Base-by-base conservation (phyloP, 2,113 vertebrate genomes). In the Otis tarda region DNA sequence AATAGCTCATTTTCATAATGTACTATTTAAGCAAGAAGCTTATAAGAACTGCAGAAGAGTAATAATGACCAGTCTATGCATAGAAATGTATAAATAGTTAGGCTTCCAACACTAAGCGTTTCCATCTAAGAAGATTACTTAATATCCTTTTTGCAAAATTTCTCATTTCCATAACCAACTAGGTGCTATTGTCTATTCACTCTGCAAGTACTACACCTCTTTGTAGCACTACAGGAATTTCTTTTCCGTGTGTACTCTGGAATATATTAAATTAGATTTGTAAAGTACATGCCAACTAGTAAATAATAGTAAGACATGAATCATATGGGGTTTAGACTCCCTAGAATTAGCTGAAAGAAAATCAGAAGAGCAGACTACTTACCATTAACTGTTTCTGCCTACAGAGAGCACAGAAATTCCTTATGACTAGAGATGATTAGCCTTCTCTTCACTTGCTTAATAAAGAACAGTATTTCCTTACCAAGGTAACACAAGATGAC, bases 1-100 rank as follows among this genome's bases (percentile, higher is more conserved):
- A 87, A 68, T 89, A 95, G 84, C 94, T 98, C 95, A 95, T 98
- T 98, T 98, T 97, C 74, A 97, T 95, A 97, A 92, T 95, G 90
- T 91, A 86, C 83, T 95, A 96, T 97, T 98, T 97, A 96, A 96
- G 94, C 96, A 96, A 90, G 94, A 74, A 95, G 82, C 77, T 97
- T 97, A 95, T 78, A 92, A 96, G 90, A 97, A 87, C 73, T 18
- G 23, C 65, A 80, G 94, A 97, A 93, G 56, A 95, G 89, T 97
- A 95, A 97, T 97, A 97, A 97, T 90, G 90, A 97, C 84, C 86
- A 91, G 80, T 92, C 60, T 88, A 41, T 77, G 87, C 92, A 95
- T 89, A 63, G 89, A 96, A 97, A 96, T 94, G 80, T 91, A 87
- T 94, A 96, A 79, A 92, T 88, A 97, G 91, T 98, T 96, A 67